These are phyloP conservation scores for Drosophila subpulchrella DNA, from an alignment of 1,140 invertebrate species.

Conservation along the genomic window DNA sequence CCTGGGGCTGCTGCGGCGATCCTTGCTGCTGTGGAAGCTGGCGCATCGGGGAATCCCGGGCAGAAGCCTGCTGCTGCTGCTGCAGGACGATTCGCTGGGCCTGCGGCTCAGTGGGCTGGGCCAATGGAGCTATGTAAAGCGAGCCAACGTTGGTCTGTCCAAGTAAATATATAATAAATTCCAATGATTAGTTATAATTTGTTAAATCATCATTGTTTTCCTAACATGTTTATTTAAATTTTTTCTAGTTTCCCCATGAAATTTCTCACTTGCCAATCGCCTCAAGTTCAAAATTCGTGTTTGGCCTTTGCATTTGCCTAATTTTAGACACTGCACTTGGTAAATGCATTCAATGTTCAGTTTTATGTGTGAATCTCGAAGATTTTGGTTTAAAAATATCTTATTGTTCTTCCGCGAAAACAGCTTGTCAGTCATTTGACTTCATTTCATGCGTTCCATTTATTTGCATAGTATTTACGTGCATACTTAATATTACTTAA, in stretches of 20 bases:
- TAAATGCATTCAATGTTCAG: constrained; percentile 68
- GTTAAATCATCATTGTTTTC: not conserved
- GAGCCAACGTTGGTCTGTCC: constrained; percentile 78
- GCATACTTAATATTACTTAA: not conserved
- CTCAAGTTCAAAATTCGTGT: constrained; percentile 81
- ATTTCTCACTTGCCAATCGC: constrained; percentile 8
- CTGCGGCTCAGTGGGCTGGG: constrained; percentile 73
- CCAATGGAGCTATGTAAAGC: constrained; percentile 79
- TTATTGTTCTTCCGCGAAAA: constrained; percentile 47
- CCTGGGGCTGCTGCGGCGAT: constrained; percentile 50
- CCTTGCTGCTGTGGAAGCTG: constrained; percentile 64
- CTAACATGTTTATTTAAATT: not conserved
- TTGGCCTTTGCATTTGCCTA: constrained; percentile 67
- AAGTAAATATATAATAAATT: not conserved
- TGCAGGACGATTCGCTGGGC: constrained; percentile 74
- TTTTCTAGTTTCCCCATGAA: not conserved
- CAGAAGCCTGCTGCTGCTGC: constrained; percentile 59
- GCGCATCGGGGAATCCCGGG: constrained; percentile 74
- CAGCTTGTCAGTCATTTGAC: not conserved
- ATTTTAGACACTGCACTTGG: constrained; percentile 53
- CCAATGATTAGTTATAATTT: not conserved
- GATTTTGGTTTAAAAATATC: constrained; percentile 58
- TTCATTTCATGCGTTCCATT: constrained; percentile 1
- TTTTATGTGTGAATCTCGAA: constrained; percentile 18
- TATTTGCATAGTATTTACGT: not conserved